phyloP scores from a whole-genome alignment of 2,797 vertebrate species.

The Paramormyrops hopkinsi region DNA sequence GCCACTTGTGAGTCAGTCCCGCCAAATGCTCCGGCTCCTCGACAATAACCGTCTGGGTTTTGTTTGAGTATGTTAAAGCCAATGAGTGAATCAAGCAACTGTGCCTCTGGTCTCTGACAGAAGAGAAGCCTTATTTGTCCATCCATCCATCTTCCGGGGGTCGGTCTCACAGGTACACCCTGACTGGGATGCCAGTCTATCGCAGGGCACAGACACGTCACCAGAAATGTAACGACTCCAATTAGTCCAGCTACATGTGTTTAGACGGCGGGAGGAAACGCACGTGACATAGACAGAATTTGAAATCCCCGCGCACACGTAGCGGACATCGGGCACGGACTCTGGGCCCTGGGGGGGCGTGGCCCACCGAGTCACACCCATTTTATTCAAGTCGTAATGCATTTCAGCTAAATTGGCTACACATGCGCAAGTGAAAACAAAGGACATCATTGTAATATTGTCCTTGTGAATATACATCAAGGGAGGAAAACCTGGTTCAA shows the following conservation, averaged over 20 bases:
- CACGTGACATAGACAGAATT: neutral
- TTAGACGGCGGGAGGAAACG: neutral
- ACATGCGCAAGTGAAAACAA: neutral
- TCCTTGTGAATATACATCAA: neutral
- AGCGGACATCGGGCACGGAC: neutral
- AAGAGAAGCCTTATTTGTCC: neutral
- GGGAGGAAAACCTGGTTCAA: neutral
- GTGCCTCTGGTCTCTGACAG: neutral
- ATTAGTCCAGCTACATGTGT: neutral
- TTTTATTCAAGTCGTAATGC: neutral
- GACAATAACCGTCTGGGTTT: neutral
- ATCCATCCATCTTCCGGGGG: neutral
- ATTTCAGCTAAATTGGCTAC: neutral
- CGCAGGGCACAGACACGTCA: neutral
- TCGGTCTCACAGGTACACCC: neutral
- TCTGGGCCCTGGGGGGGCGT: neutral
- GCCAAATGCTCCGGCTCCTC: neutral
- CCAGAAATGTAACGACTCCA: neutral
- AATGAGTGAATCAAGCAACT: neutral
- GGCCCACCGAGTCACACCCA: neutral
- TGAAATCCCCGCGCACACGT: neutral
- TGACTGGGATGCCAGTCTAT: neutral
- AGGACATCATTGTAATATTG: neutral
- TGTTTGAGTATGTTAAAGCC: neutral
- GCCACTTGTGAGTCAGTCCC: conserved; percentile 8